Evolutionary conservation across 2,797 vertebrate genomes (phyloP).

Genomic region (Rhinella marina): DNA sequence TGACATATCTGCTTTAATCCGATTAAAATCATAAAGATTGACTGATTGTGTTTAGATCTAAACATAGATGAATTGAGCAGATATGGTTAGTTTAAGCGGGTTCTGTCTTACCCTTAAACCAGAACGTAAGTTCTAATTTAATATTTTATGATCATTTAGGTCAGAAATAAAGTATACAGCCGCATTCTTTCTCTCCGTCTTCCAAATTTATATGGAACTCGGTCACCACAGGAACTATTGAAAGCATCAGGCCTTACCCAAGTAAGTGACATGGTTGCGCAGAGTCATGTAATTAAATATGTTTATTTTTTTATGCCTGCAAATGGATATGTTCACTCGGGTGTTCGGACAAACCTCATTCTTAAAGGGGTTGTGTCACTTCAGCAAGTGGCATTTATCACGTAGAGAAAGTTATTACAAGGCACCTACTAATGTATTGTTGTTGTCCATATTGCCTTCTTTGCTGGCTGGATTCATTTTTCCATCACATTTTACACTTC

Average conservation of each 20-base stretch:
- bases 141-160: constrained; percentile 71
- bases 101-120: not conserved
- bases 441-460: no score
- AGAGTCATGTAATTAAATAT: not conserved
- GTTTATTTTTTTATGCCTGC: not conserved
- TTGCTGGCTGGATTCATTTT: no score
- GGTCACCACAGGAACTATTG: constrained; percentile 93
- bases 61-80: not conserved
- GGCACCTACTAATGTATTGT: no score
- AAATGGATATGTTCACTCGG: not conserved
- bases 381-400: no score
- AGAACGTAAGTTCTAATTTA: not conserved
- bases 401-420: no score
- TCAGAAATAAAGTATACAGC: constrained; percentile 92
- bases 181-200: constrained; percentile 88
- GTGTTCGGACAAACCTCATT: no score
- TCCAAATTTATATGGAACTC: constrained; percentile 86
- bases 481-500: no score
- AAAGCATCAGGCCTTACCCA: constrained; percentile 93
- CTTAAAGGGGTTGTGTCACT: no score
- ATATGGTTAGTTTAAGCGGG: not conserved
- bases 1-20: not conserved
- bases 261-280: constrained; percentile 71
- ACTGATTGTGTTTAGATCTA: not conserved
- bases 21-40: not conserved